Base-by-base conservation (phyloP, 2,797 vertebrate genomes). In the Gymnopithys bicolor region DNA sequence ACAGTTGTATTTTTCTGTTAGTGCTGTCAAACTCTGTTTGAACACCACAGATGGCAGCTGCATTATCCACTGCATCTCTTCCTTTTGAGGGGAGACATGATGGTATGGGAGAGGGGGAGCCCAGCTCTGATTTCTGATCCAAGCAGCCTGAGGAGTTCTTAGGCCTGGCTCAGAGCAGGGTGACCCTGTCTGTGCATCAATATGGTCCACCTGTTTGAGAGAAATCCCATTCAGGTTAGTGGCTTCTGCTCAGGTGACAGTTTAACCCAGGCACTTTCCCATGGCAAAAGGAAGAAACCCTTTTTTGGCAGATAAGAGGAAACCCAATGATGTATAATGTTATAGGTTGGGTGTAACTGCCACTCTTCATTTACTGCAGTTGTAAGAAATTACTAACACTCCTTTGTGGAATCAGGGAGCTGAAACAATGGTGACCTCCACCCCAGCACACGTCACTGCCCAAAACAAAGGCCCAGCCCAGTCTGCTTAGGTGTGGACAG, bases 381-480 rank as follows among this genome's bases (percentile, higher is more conserved):
- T 87, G 41, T 76, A 62, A 85, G 91, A 87, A 95, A 85, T 95
- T 80, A 87, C 85, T 92, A 85, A 83, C 27, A 10, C 82, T 96
- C 71, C 87, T 96, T 92, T 95, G 82, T 94, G 84, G 95, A 93
- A 92, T 83, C 60, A 41, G 49, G 64, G 94, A 92, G 53, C 87
- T 80, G 82, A 70, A 92, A 95, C 94, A 94, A 94, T 95, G 84
- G 87, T 89, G 87, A 79, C 89, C 93, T 96, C 93, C 93, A 92
- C 95, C 95, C 94, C 84, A 28, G 76, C 71, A 60, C 82, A 93
- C 32, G 33, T 93, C 96, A 96, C 82, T 93, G 87, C 89, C 68
- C 87, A 87, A 87, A 94, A 93, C 91, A 94, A 96, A 96, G 95
- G 84, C 91, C 43, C 11, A 6, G 82, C 91, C 49, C 45, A 53